Evolutionary conservation across 2,888 invertebrate genomes (phyloP).

Genomic region (Drosophila pseudotakahashii): DNA sequence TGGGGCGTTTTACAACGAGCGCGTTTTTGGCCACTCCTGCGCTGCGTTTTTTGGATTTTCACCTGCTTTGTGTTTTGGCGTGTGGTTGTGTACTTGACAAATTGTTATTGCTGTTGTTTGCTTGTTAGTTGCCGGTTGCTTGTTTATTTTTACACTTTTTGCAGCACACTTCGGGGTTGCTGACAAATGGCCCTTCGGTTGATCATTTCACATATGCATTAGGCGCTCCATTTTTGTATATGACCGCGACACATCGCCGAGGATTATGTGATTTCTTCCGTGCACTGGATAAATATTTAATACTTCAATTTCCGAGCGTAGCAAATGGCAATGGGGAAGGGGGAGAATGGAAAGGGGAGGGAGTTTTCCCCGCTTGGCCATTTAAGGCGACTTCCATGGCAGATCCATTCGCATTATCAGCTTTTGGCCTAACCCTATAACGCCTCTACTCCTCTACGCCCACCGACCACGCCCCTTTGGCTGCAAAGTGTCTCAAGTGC

Average conservation of each 20-base stretch:
- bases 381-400: slow-evolving; percentile 41
- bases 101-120: slow-evolving; percentile 48
- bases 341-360: background rate
- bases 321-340: background rate
- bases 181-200: slow-evolving; percentile 74
- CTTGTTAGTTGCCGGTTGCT: slow-evolving; percentile 35
- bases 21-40: slow-evolving; percentile 34
- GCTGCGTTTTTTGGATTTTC: slow-evolving; percentile 9
- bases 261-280: slow-evolving; percentile 65
- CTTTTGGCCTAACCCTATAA: slow-evolving; percentile 44
- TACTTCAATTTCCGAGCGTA: slow-evolving; percentile 64
- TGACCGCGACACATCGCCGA: slow-evolving; percentile 39
- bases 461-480: slow-evolving; percentile 28
- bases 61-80: slow-evolving; percentile 10
- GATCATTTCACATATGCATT: slow-evolving; percentile 53
- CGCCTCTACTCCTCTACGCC: background rate
- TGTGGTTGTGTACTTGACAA: slow-evolving; percentile 51
- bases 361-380: slow-evolving; percentile 51
- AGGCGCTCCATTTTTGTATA: slow-evolving; percentile 24
- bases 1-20: slow-evolving; percentile 44
- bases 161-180: slow-evolving; percentile 71
- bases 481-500: slow-evolving; percentile 63
- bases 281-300: slow-evolving; percentile 71
- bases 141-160: slow-evolving; percentile 57
- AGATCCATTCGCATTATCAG: slow-evolving; percentile 61